Evolutionary conservation across 2,888 invertebrate species (phyloP).

Genomic region (Phortica magna): DNA sequence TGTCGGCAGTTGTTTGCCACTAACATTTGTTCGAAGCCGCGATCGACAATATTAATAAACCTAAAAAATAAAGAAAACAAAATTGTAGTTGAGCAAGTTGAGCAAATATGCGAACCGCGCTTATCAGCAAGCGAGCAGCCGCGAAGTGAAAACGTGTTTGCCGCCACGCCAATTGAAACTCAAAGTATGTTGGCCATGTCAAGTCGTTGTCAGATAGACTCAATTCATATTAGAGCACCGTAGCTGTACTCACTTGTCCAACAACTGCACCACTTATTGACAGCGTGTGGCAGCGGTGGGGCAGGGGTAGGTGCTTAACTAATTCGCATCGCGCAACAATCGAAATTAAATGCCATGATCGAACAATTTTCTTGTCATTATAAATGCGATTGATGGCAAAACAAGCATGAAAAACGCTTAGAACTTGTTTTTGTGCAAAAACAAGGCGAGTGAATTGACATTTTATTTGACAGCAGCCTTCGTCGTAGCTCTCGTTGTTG

Average conservation of each 20-base stretch:
- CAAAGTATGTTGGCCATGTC: neutral
- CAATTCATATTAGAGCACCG: too few relatives aligned
- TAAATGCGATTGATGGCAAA: slow-evolving; percentile 8
- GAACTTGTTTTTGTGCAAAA: slow-evolving; percentile 34
- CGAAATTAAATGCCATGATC: slow-evolving; percentile 70
- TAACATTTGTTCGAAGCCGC: too few relatives aligned
- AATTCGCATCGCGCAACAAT: slow-evolving; percentile 46
- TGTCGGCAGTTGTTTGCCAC: too few relatives aligned
- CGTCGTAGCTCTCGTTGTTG: neutral
- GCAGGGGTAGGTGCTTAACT: neutral
- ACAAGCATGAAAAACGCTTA: neutral
- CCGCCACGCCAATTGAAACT: slow-evolving; percentile 30
- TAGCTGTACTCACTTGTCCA: too few relatives aligned
- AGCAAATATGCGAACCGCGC: slow-evolving; percentile 36
- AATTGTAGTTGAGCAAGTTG: slow-evolving; percentile 15
- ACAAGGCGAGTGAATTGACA: slow-evolving; percentile 31
- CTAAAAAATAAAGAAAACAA: neutral
- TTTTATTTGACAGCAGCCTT: slow-evolving; percentile 49
- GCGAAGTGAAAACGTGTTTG: slow-evolving; percentile 49
- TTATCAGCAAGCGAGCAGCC: slow-evolving; percentile 12
- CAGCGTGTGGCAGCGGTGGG: neutral
- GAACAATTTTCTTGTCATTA: slow-evolving; percentile 59
- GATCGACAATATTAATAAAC: too few relatives aligned
- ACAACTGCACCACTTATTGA: neutral
- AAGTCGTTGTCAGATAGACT: slow-evolving; percentile 1